Evolutionary conservation across 2,888 invertebrate genomes (phyloP).

Genomic region (Plagiodera versicolora): DNA sequence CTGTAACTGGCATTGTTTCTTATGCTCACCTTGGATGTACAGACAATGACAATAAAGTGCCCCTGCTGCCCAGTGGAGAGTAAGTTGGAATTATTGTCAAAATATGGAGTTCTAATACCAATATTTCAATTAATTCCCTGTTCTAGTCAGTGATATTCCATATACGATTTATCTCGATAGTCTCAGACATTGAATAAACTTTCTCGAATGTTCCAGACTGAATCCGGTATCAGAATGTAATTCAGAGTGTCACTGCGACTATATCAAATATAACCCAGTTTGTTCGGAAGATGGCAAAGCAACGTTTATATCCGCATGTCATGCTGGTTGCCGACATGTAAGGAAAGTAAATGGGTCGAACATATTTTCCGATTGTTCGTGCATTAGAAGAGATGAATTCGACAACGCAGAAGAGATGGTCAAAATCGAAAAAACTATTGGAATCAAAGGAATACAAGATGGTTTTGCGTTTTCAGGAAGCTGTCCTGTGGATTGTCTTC

Average conservation of each 20-base stretch:
- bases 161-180: neutral
- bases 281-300: conserved; percentile 64
- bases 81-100: conserved; percentile 36
- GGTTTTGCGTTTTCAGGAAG: conserved; percentile 57
- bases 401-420: conserved; percentile 16
- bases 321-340: conserved; percentile 69
- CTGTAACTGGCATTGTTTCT: conserved; percentile 64
- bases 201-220: conserved; percentile 44
- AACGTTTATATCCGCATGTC: conserved; percentile 78
- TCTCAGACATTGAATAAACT: neutral
- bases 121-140: neutral
- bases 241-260: conserved; percentile 67
- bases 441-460: conserved; percentile 35
- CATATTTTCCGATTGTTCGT: conserved; percentile 58
- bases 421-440: conserved; percentile 21
- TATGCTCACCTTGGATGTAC: conserved; percentile 70
- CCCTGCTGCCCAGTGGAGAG: conserved; percentile 52
- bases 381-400: conserved; percentile 46
- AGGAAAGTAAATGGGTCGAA: conserved; percentile 54
- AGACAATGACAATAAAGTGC: conserved; percentile 60
- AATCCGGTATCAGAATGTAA: conserved; percentile 62
- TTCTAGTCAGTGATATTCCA: neutral
- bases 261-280: conserved; percentile 73
- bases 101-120: too few relatives aligned
- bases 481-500: conserved; percentile 61